Evolutionary conservation across 2,797 vertebrate species (phyloP).

Genomic region (Cyprinella venusta): DNA sequence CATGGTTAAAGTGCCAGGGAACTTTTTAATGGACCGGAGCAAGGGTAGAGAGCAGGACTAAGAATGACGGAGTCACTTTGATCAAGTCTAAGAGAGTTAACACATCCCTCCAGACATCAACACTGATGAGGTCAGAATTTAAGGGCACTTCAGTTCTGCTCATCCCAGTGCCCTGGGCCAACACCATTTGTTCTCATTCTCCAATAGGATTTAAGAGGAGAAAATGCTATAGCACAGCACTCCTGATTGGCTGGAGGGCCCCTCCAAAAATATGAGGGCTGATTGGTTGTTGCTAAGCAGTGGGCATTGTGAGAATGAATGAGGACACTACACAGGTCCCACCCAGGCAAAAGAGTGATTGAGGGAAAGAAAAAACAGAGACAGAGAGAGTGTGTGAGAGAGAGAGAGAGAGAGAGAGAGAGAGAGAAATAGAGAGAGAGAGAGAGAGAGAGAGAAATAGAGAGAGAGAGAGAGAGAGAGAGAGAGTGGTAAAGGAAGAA

Average conservation of each 20-base stretch:
- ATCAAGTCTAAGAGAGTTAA: constrained; percentile 42
- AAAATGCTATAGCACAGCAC: constrained; percentile 64
- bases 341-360: constrained; percentile 66
- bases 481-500: constrained; percentile 60
- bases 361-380: constrained; percentile 58
- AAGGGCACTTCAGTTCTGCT: constrained; percentile 51
- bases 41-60: not conserved
- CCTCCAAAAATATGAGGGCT: constrained; percentile 80
- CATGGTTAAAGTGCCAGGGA: constrained; percentile 18
- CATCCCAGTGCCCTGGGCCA: constrained; percentile 58
- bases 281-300: constrained; percentile 89
- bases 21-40: constrained; percentile 14
- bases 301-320: constrained; percentile 76
- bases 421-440: too few relatives aligned
- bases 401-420: constrained; percentile 11
- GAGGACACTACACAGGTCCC: constrained; percentile 67
- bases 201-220: constrained; percentile 69
- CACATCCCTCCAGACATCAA: constrained; percentile 38
- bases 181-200: constrained; percentile 67
- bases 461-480: constrained; percentile 15
- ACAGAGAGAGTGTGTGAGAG: constrained; percentile 42
- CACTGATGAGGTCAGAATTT: constrained; percentile 44
- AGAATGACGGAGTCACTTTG: constrained; percentile 15
- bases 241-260: constrained; percentile 74
- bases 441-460: constrained; percentile 15